Base-by-base conservation (phyloP, 2,797 vertebrate species). In the Otolemur crassicaudatus region DNA sequence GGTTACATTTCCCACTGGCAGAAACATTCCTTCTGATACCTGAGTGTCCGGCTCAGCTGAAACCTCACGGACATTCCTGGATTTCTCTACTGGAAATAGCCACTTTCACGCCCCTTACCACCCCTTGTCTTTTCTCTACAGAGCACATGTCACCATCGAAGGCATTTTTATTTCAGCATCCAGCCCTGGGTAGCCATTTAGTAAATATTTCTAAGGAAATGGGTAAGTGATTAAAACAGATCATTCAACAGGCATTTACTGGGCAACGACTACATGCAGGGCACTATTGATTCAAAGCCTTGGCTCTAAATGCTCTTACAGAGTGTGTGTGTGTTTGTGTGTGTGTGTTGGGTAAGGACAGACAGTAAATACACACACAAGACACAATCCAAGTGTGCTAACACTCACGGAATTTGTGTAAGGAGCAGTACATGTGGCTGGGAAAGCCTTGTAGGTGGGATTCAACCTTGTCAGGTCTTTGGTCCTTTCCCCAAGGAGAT, bases 91-190 rank as follows among this genome's bases (percentile, higher is more conserved):
- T 25, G 73, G 60, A 75, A 91, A 43, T 31, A 67, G 63, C 49
- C 61, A 7, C 10, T 25, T 1, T 20, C 6, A 2, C 40, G 16
- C 3, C 2, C 43, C 75, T 60, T 37, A 27, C 11, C 12, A 13
- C 56, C 11, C 12, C 2, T 5, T 2, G 23, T 8, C 43, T 23
- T 20, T 81, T 37, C 56, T 70, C 13, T 61, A 29, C 23, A 34
- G 5, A 7, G 3, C 20, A 23, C 43, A 2, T 0, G 2, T 27
- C 6, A 3, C 19, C 12, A n/a, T 31, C 1, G 20, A 40, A 34
- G 12, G 3, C 23, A 11, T 61, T 70, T 79, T n/a, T 37, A 53
- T 37, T 46, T 80, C 77, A 85, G 60, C 3, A 49, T 4, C 14
- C 46, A 60, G 31, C 3, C 40, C 14, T 3, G 27, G 29, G 17